A percentile compares a stretch with the other conserved stretches of the same genome.
phyloP scores from a whole-genome alignment of 2,888 invertebrate species.

The Eristalis tenax region DNA sequence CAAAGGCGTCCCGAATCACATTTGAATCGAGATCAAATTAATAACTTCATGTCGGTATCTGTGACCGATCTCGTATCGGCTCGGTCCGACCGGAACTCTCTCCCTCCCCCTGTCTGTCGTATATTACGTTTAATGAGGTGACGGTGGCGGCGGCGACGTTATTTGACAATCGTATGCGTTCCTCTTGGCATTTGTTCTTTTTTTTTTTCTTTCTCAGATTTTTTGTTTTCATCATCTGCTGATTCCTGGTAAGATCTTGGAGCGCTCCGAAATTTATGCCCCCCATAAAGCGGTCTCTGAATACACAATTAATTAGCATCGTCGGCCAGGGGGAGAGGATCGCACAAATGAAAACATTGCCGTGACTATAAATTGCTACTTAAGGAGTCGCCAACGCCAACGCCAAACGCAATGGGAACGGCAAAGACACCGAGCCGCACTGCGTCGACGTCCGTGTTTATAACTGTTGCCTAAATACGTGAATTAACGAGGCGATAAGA shows the following conservation, averaged over 20 bases:
- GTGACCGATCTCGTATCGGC: slow-evolving; percentile 39
- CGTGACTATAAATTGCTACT: slow-evolving; percentile 70
- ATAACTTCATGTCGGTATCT: slow-evolving; percentile 41
- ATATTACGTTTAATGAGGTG: slow-evolving; percentile 55
- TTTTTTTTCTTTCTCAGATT: no score
- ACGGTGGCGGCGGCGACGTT: slow-evolving; percentile 46
- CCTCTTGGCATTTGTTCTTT: background rate
- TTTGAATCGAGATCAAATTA: slow-evolving; percentile 47
- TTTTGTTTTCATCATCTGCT: background rate
- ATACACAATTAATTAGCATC: slow-evolving; percentile 66
- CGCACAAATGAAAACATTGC: slow-evolving; percentile 61
- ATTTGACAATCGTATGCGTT: slow-evolving; percentile 42
- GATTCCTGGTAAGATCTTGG: slow-evolving; percentile 43
- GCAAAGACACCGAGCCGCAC: background rate
- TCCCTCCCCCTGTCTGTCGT: slow-evolving; percentile 27
- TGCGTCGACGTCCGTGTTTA: background rate
- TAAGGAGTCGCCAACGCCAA: slow-evolving; percentile 51
- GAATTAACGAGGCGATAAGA: slow-evolving; percentile 46
- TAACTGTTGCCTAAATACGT: slow-evolving; percentile 49
- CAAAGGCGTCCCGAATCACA: slow-evolving; percentile 56
- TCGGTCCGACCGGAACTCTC: slow-evolving; percentile 24
- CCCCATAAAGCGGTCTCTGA: slow-evolving; percentile 46
- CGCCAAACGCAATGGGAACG: background rate
- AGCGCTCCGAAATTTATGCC: slow-evolving; percentile 39
- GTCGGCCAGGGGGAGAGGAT: background rate